These are phyloP conservation scores for Torymus auratus DNA, from an alignment of 2,888 invertebrate genomes.

Conservation along the genomic window DNA sequence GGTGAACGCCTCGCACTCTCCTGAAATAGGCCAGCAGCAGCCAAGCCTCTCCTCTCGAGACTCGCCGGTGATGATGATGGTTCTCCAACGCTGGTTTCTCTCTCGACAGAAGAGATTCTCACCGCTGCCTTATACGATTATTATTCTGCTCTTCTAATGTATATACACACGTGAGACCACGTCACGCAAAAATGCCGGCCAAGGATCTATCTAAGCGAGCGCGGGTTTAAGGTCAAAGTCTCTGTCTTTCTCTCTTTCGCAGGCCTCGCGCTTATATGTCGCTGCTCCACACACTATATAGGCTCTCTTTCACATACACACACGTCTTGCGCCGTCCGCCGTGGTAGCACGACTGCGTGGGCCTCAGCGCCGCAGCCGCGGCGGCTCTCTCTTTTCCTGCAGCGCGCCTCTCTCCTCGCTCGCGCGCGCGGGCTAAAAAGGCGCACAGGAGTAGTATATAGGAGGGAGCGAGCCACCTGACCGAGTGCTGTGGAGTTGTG, in stretches of 20 bases:
- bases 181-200: slow-evolving; percentile 18
- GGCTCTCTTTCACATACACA: not conserved
- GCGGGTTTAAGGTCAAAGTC: slow-evolving; percentile 37
- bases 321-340: slow-evolving; percentile 20
- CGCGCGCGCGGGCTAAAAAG: no score
- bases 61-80: no score
- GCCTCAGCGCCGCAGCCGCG: not conserved
- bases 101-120: no score
- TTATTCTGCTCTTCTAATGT: no score
- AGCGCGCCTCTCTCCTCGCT: not conserved
- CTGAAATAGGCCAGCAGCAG: slow-evolving; percentile 2
- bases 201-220: slow-evolving; percentile 14
- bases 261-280: not conserved
- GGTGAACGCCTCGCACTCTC: not conserved
- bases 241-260: no score
- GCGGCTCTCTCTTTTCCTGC: slow-evolving; percentile 5
- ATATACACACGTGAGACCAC: no score
- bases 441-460: no score
- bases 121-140: no score
- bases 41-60: no score
- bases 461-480: no score
- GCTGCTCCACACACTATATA: not conserved
- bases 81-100: no score
- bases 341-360: slow-evolving; percentile 35
- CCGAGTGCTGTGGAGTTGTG: no score